Base-by-base conservation (phyloP, 2,888 invertebrate species). In the Yponomeuta sedellus region DNA sequence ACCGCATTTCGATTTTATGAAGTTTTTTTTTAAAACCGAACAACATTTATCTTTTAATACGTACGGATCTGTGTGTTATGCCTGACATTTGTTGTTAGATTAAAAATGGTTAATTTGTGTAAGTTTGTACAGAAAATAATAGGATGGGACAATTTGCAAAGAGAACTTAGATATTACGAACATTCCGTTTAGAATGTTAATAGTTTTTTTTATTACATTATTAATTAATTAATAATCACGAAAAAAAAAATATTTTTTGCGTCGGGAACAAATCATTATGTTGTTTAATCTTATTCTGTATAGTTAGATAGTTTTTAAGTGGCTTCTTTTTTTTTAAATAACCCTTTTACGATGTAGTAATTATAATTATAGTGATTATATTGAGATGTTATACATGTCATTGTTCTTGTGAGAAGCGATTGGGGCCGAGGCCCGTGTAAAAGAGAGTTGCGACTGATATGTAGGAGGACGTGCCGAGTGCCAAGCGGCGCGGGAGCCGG, bases 141-240 rank as follows among this genome's bases (percentile, higher is more conserved):
- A 91, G 90, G 90, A 90, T 87, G 91, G 91, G 91, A 91, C 91
- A 87, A 83, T 86, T 90, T 91, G 91, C 91, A 91, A 91, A 91
- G 87, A 91, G 86, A 88, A 90, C 84, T 86, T 91, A 91, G 90
- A 81, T 91, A 85, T 85, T 88, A 85, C 77, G 69, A 84, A 90
- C 91, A 91, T 91, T 91, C 91, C 91, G 90, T 76, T 89, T 91
- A 91, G 91, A 90, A 91, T 91, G 91, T 91, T 91, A 90, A 78
- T 87, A 88, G 86, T 82, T 88, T 86, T 87, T 87, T 85, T 85
- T 82, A 52, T 52, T 52, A 52, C 44, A 52, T 52, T 52, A 52
- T 52, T 52, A 52, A 52, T 52, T 52, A 52, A 52, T 52, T 52
- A 52, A 52, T 83, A 75, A 77, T 78, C 74, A 77, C 75, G 71